Conservation (phyloP, 2,888 invertebrate species). For the Athetis lepigone region DNA sequence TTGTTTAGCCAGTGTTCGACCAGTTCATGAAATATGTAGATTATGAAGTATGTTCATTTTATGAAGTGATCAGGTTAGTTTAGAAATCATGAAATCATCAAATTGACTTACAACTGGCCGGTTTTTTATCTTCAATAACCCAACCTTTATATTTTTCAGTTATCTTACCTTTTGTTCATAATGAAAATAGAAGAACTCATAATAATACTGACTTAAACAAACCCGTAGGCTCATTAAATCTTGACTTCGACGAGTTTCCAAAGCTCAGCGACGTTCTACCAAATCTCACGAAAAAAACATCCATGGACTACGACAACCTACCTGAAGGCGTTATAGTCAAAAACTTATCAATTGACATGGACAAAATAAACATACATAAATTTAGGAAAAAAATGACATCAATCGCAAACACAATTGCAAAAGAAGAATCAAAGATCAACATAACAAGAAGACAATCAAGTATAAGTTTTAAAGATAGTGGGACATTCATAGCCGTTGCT, state of each 20-base stretch:
- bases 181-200: neutral
- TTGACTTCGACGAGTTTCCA: constrained; percentile 36
- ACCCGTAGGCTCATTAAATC: constrained; percentile 2
- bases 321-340: constrained; percentile 2
- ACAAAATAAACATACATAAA: constrained; percentile 40
- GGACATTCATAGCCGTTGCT: accelerated
- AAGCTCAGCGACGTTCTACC: constrained; percentile 41
- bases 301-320: neutral
- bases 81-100: no score
- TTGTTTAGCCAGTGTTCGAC: no score
- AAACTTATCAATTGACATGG: constrained; percentile 43
- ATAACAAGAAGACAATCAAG: constrained; percentile 31
- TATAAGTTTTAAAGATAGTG: accelerated
- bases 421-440: constrained; percentile 10
- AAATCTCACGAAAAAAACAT: constrained; percentile 28
- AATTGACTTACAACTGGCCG: no score
- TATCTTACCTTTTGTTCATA: neutral
- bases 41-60: no score
- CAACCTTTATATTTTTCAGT: constrained; percentile 29
- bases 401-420: constrained; percentile 13
- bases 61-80: no score
- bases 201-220: neutral
- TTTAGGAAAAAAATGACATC: constrained; percentile 35
- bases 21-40: no score
- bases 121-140: no score